phyloP scores from a whole-genome alignment of 2,113 vertebrate genomes.

The Archocentrus centrarchus region DNA sequence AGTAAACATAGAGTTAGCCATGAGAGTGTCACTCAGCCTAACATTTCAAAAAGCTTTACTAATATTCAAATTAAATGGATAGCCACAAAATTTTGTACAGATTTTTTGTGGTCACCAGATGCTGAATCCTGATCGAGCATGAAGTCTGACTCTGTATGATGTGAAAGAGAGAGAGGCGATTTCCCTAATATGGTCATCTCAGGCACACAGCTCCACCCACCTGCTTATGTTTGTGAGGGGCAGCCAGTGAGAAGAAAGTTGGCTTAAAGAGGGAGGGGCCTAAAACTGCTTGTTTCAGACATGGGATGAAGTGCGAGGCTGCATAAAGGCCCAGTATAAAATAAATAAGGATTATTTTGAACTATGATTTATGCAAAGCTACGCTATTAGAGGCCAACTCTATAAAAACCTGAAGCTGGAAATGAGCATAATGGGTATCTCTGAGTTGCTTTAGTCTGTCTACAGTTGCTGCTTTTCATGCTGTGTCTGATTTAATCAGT shows the following conservation, averaged over 20 bases:
- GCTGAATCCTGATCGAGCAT: not conserved
- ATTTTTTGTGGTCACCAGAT: not conserved
- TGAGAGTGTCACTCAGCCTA: not conserved
- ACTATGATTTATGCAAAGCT: constrained; percentile 5
- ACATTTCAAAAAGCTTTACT: not conserved
- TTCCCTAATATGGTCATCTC: not conserved
- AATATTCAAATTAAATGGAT: not conserved
- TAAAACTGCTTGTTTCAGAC: not conserved
- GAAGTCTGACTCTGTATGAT: not conserved
- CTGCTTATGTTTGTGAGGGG: not conserved
- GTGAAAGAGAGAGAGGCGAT: not conserved
- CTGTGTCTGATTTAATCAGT: constrained; percentile 6
- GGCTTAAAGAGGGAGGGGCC: fast-evolving
- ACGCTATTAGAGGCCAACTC: not conserved
- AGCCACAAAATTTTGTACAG: not conserved
- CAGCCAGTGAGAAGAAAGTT: not conserved
- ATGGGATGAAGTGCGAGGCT: not conserved
- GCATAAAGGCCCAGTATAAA: not conserved
- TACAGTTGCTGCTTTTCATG: constrained; percentile 13
- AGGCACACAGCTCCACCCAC: not conserved
- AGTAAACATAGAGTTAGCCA: not conserved
- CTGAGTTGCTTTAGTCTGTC: not conserved
- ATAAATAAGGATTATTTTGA: not conserved
- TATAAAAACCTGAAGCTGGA: not conserved
- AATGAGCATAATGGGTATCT: constrained; percentile 1